Evolutionary conservation across 2,888 invertebrate species (phyloP), one percentile per base, ranked within the genome.

Genomic region (Clostera curtula): DNA sequence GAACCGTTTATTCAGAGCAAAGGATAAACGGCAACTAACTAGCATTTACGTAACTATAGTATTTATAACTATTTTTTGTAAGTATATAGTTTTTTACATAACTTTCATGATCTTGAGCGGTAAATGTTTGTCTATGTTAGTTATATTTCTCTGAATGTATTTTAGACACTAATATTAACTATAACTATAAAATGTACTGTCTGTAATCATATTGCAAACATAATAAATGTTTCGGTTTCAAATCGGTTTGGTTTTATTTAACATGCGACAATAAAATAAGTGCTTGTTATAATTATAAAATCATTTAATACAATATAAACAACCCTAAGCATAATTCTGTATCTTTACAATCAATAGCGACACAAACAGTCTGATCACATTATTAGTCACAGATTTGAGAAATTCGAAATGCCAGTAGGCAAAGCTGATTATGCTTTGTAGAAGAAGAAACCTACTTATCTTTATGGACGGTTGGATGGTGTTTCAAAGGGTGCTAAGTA

Each of bases 121-220:
- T 24, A 12, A 13, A 15, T 13, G 21, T 19, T 17, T 21, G 12
- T 18, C 10, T 20, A 15, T 29, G 10, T 19, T 40, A 34, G 19
- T 17, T 31, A 38, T 34, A 19, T 27, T 13, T 38, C 26, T 34
- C 12, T 21, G n/a, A 29, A 28, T 29, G 18, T 18, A 27, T 19
- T 27, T 25, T 44, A 42, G 26, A n/a, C 31, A 35, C 31, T 45
- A 40, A 35, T 34, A 31, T 20, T 30, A 29, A 7, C 12, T 7
- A 19, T 10, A 10, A 19, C 8, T 31, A 16, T 29, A 25, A 33
- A 37, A 30, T 14, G 22, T 44, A 38, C 27, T 31, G 20, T 29
- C 16, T 38, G 27, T 38, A 43, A 39, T 35, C 20, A n/a, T 11
- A 27, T 19, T 19, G 32, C 31, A 32, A 21, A 30, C 27, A 45